phyloP scores from a whole-genome alignment of 2,888 invertebrate species.

The Aethes cnicana region DNA sequence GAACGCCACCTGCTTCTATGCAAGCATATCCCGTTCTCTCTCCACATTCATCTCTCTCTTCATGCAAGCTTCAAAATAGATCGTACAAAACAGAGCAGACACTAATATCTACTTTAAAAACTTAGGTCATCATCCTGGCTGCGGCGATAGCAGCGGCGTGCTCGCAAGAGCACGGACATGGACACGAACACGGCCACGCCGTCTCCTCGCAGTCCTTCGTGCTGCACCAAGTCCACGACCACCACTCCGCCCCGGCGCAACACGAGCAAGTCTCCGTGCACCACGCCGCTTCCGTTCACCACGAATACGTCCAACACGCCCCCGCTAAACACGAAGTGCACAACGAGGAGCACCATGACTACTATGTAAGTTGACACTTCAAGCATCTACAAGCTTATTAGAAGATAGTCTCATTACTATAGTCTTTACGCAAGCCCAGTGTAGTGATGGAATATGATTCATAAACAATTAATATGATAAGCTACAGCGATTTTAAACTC shows the following conservation, averaged over 20 bases:
- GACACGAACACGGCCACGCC: constrained; percentile 40
- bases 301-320: constrained; percentile 26
- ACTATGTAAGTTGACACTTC: constrained; percentile 10
- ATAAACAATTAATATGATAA: neutral
- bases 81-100: too few species aligned
- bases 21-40: too few species aligned
- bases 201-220: constrained; percentile 47
- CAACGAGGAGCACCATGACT: constrained; percentile 23
- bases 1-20: too few species aligned
- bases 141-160: constrained; percentile 38
- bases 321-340: constrained; percentile 18
- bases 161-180: constrained; percentile 46
- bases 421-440: too few species aligned
- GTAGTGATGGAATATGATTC: too few species aligned
- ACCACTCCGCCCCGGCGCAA: constrained; percentile 30
- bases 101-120: too few species aligned
- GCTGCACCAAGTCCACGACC: constrained; percentile 39
- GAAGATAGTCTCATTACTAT: neutral
- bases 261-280: constrained; percentile 31
- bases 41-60: neutral
- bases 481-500: neutral
- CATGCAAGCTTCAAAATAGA: too few species aligned
- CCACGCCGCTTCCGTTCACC: constrained; percentile 33
- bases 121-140: constrained; percentile 33
- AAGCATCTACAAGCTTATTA: neutral